These are phyloP conservation scores for Arbacia lixula DNA, from an alignment of 53 echinoderm and acorn worm species.

Conservation along the genomic window DNA sequence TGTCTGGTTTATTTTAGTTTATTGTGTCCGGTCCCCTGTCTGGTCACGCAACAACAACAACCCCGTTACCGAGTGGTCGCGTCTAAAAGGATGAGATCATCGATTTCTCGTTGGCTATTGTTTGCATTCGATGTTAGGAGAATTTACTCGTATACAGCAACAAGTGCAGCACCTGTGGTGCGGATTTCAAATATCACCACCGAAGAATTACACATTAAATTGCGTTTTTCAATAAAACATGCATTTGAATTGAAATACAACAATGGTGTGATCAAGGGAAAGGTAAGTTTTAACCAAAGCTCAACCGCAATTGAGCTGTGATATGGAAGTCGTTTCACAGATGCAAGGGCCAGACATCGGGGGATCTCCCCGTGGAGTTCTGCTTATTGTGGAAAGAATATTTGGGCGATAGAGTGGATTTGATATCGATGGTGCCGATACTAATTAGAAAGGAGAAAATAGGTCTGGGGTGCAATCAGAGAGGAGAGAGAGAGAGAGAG, in stretches of 20 bases:
- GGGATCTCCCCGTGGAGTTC: no score
- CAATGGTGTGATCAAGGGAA: no score
- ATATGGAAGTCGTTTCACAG: no score
- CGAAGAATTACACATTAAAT: neutral
- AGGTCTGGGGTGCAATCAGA: no score
- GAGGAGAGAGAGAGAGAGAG: no score
- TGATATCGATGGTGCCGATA: no score
- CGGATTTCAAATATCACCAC: neutral
- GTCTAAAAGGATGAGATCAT: constrained; percentile 94
- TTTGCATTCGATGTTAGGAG: constrained; percentile 84
- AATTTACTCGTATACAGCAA: constrained; percentile 63
- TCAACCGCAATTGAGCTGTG: no score
- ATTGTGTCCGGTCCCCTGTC: constrained; percentile 39
- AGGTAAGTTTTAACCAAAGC: no score
- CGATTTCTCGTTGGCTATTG: constrained; percentile 89
- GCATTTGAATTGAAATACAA: neutral
- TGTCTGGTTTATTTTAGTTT: constrained; percentile 36
- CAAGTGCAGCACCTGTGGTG: constrained; percentile 35
- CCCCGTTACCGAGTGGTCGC: constrained; percentile 75
- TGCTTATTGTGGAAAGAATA: no score
- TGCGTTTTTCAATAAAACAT: neutral
- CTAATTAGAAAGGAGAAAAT: no score
- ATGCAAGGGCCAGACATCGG: no score
- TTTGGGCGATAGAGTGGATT: no score
- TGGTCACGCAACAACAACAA: neutral